phyloP scores from a whole-genome alignment of 2,113 vertebrate species.

The Hypanus sabinus region DNA sequence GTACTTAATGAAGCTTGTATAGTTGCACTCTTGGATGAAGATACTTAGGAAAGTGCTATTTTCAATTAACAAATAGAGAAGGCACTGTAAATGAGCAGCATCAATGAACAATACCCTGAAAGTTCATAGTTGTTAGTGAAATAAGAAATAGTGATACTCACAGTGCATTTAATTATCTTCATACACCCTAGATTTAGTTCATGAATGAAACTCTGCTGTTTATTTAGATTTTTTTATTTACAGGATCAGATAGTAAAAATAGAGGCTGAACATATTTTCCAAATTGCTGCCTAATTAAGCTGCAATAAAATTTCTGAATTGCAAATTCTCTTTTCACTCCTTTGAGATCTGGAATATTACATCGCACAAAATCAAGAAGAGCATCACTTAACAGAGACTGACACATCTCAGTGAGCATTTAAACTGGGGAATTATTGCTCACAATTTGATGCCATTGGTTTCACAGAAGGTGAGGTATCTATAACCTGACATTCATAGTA shows the following conservation, averaged over 20 bases:
- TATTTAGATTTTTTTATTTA: background rate
- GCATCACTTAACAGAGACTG: background rate
- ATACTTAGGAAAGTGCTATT: background rate
- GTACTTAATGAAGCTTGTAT: background rate
- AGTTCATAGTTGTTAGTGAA: background rate
- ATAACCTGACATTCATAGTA: background rate
- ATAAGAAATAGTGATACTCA: background rate
- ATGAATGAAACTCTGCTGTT: background rate
- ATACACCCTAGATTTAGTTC: background rate
- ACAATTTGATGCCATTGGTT: background rate
- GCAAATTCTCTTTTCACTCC: background rate
- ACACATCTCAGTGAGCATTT: background rate
- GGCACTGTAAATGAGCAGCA: background rate
- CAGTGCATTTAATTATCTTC: background rate
- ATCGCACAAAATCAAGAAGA: background rate
- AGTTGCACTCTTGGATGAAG: background rate
- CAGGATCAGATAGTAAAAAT: background rate
- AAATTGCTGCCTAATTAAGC: background rate
- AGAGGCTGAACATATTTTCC: background rate
- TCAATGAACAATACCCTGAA: background rate
- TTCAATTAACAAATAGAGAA: slow-evolving; percentile 30
- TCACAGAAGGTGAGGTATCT: background rate
- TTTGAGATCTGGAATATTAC: background rate
- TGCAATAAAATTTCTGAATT: background rate
- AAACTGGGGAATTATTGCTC: background rate